Conservation (phyloP, 2,113 vertebrate genomes). For the Otolemur garnettii region DNA sequence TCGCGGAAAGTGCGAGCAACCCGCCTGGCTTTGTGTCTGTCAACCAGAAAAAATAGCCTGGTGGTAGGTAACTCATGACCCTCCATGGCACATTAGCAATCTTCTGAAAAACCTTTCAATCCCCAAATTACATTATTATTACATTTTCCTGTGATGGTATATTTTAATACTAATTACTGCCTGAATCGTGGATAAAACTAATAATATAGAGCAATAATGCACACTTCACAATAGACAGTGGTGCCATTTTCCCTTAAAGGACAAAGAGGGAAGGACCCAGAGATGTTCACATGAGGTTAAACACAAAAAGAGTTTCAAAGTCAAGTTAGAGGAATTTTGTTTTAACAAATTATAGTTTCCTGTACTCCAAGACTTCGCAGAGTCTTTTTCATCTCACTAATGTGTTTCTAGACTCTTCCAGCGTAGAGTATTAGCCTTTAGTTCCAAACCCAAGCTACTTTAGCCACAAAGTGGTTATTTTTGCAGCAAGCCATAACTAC, state of each 20-base stretch:
- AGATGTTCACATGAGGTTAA: constrained; percentile 42
- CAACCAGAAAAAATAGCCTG: constrained; percentile 36
- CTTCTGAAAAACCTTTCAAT: constrained; percentile 67
- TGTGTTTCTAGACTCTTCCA: neutral
- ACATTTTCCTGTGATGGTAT: constrained; percentile 63
- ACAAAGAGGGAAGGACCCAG: constrained; percentile 56
- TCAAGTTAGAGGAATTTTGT: constrained; percentile 55
- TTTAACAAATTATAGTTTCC: constrained; percentile 59
- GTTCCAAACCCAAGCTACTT: neutral
- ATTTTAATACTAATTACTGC: constrained; percentile 71
- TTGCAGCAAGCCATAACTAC: neutral
- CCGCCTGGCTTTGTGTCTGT: constrained; percentile 44
- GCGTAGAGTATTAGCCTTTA: neutral
- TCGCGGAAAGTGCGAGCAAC: constrained; percentile 68
- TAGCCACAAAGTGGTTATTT: neutral
- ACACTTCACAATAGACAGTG: constrained; percentile 54
- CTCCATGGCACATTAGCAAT: constrained; percentile 65
- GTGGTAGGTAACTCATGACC: neutral
- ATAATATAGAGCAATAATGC: constrained; percentile 55
- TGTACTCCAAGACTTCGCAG: neutral
- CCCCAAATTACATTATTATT: constrained; percentile 40
- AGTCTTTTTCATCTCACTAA: neutral
- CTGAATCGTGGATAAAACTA: constrained; percentile 49
- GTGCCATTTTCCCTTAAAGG: constrained; percentile 23
- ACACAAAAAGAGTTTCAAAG: constrained; percentile 37